phyloP scores from a whole-genome alignment of 2,113 vertebrate genomes.

The human (Homo sapiens) region DNA sequence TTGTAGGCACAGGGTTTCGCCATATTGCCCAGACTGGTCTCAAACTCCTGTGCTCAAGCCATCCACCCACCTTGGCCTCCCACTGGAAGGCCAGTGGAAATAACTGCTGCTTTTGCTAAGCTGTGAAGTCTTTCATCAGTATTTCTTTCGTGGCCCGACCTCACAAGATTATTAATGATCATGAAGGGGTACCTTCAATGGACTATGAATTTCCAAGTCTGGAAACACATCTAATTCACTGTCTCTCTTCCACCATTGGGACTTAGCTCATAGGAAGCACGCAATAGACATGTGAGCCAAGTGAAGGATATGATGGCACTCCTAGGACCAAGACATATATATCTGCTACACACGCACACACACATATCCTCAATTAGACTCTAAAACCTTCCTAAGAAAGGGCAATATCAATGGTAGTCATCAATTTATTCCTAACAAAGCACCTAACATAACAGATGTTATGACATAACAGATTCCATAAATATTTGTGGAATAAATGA shows the following conservation, averaged over 20 bases:
- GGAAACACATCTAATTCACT: slow-evolving; percentile 15
- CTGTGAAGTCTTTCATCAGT: neutral
- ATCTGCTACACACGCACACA: no score
- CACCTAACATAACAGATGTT: neutral
- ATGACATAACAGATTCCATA: neutral
- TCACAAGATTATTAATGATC: neutral
- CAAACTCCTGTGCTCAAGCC: no score
- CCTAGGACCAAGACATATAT: neutral
- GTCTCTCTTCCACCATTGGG: neutral
- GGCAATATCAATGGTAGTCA: neutral
- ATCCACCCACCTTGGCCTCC: no score
- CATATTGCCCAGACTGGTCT: no score
- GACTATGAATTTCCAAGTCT: neutral
- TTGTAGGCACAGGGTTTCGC: no score
- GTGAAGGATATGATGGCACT: neutral
- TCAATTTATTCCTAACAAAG: slow-evolving; percentile 9
- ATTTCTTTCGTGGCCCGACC: neutral
- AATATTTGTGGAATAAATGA: neutral
- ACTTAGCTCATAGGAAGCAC: neutral
- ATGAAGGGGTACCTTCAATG: neutral
- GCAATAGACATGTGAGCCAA: neutral
- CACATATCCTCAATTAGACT: neutral
- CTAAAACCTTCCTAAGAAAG: neutral
- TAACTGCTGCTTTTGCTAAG: neutral
- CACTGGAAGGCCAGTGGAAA: neutral